Base-by-base conservation (phyloP, 2,888 invertebrate genomes). In the Criorhina ranunculi region DNA sequence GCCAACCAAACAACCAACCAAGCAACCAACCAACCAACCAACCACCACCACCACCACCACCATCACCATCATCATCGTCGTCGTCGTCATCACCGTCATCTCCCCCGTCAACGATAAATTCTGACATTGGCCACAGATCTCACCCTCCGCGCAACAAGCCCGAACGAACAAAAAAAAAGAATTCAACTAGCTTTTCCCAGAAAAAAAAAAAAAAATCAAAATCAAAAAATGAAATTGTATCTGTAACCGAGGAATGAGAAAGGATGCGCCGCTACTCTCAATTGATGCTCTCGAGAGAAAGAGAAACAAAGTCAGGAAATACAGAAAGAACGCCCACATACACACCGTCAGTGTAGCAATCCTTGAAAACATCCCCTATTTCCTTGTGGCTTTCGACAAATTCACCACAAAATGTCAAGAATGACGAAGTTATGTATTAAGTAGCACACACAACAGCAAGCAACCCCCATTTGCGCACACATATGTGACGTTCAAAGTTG, bases 351-450 rank as follows among this genome's bases (percentile, higher is more conserved):
- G 35, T 1, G 64, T 70, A n/a, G n/a, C n/a, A n/a, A 85, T 80
- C 86, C 53, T 72, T 81, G 72, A 42, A 67, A 72, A 67, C 81
- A 81, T 81, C 76, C 73, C 88, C 88, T 91, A 40, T 75, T 80
- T 79, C 70, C 46, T 70, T 80, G 91, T 91, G 91, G 91, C 91
- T 91, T 91, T 90, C 89, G 88, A 90, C 90, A 90, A 85, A 91
- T 90, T 91, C 91, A 91, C 91, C 91, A 91, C 91, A 91, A 91
- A 91, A 90, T 91, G 91, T 91, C 91, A 91, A 91, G 91, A 90
- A 90, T 89, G 89, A 89, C 88, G 88, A 91, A 81, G 86, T 70
- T 80, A 86, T 82, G 59, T 73, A 73, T 70, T 70, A 78, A 85
- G 86, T 60, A 37, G 51, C 55, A 62, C 66, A 80, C 85, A 70